Evolutionary conservation across 2,797 vertebrate species (phyloP), one percentile per base, ranked within the genome.

Genomic region (Dendrocincla fuliginosa): DNA sequence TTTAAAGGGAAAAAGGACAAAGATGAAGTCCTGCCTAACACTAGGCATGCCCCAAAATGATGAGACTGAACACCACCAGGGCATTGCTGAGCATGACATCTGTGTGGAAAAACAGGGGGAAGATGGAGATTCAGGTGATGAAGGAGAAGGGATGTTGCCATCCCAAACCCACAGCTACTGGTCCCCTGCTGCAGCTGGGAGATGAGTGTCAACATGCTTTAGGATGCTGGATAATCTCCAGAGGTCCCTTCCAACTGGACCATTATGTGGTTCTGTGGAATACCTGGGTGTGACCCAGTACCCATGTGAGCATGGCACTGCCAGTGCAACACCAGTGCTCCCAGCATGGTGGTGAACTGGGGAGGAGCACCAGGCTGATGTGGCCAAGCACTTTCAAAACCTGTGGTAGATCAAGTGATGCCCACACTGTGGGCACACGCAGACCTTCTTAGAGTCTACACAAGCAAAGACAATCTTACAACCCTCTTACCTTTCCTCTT

Each of bases 221-320:
- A 24, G 64, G 19, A 25, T 16, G n/a, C 22, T 37, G 16, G 25
- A 8, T 11, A n/a, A 19, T 50, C 9, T 63, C 42, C 64, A 69
- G 49, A 17, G 23, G 16, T 50, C 32, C 28, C 19, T 69, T 42
- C 63, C 56, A 49, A 2, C 35, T 11, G 13, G 27, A 20, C 6
- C 42, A 11, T 13, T 17, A 23, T 9, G 42, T 28, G 61, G 22
- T n/a, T 60, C 77, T 32, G 37, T 6, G 33, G 16, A 37, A n/a
- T 3, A 86, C 15, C 39, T 2, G 4, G 20, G 39, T 23, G 44
- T 25, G 30, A 47, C 24, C 20, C 47, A 1, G 1, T 17, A 33
- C 25, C 16, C n/a, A 37, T 0, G 0, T 35, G 32, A 59, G 12
- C 0, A 3, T 11, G 55, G 42, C 33, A 6, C 44, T 30, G 73